Conservation (phyloP, 2,113 vertebrate species). For the Oxygymnocypris stewartii region DNA sequence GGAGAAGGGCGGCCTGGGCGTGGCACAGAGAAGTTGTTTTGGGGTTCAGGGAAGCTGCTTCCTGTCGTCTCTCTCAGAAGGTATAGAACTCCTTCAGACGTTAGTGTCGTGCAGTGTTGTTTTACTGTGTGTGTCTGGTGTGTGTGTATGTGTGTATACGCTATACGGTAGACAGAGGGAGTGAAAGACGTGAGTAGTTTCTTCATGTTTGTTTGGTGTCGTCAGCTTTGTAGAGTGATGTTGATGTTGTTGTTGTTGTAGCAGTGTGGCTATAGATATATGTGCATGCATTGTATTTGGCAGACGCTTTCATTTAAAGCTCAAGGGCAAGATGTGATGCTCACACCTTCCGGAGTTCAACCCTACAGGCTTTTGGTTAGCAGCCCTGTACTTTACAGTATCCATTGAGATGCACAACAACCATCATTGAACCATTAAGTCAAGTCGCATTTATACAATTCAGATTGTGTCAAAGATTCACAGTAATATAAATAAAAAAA, state of each 20-base stretch:
- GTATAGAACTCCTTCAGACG: conserved; percentile 59
- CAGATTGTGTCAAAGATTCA: not conserved
- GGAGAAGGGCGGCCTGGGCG: conserved; percentile 77
- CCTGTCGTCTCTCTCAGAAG: conserved; percentile 81
- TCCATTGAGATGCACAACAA: not conserved
- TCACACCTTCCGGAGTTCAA: not conserved
- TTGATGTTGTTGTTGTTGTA: not conserved
- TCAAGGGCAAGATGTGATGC: not conserved
- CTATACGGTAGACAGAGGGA: not conserved
- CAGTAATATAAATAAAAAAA: not conserved
- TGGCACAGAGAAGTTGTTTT: conserved; percentile 80
- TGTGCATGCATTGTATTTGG: conserved; percentile 36
- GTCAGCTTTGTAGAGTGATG: conserved; percentile 22
- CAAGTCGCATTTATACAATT: not conserved
- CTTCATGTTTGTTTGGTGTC: conserved; percentile 29
- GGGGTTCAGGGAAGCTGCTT: conserved; percentile 83
- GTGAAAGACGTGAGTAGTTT: not conserved
- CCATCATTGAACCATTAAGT: not conserved
- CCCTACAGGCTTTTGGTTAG: not conserved
- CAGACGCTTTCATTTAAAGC: conserved; percentile 8
- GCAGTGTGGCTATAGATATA: conserved; percentile 58
- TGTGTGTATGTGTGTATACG: conserved; percentile 50
- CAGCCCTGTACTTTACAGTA: not conserved
- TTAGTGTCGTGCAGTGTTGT: conserved; percentile 45
- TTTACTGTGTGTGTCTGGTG: conserved; percentile 43